Evolutionary conservation across 2,888 invertebrate species (phyloP), one percentile per base, ranked within the genome.

Genomic region (Lypha dubia): DNA sequence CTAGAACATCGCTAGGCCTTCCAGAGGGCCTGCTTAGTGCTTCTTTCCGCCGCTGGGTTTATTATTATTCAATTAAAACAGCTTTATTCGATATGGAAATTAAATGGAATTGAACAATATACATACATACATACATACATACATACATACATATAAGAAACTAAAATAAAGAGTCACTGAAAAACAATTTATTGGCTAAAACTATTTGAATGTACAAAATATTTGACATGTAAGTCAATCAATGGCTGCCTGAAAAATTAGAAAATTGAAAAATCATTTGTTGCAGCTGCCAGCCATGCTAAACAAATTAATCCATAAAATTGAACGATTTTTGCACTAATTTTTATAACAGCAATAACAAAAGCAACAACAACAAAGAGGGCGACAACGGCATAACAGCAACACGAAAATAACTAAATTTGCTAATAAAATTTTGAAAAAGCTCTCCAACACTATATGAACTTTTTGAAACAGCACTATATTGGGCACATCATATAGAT

Each of bases 141-240:
- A 24, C 7, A 56, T 7, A 32, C 32, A 8, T 8, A 6, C n/a
- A 28, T 56, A 24, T n/a, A 28, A 56, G 13, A 22, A 24, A 24
- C 13, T 2, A 53, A 53, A 13, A 53, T 13, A 53, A 53, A 22
- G 4, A 24, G 5, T n/a, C 3, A 44, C 2, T 4, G n/a, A 44
- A 44, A 44, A 38, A 38, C 13, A 8, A 38, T 38, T 38, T 38
- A 1, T 13, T 38, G 15, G 15, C n/a, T 44, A n/a, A 44, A n/a
- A 15, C 44, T n/a, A 63, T 63, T 63, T 63, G 38, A 63, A 28
- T 44, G 38, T n/a, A n/a, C 44, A 15, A 44, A 41, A 44, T n/a
- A n/a, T 44, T 28, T n/a, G 9, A n/a, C 24, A 24, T 44, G 63
- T 24, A 38, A 1, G 9, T 11, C 9, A 41, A 41, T 24, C 24